Percentiles rank a stretch among this genome's conserved stretches.
Evolutionary conservation across 2,888 invertebrate species (phyloP).

Genomic region (Parnassius mnemosyne): DNA sequence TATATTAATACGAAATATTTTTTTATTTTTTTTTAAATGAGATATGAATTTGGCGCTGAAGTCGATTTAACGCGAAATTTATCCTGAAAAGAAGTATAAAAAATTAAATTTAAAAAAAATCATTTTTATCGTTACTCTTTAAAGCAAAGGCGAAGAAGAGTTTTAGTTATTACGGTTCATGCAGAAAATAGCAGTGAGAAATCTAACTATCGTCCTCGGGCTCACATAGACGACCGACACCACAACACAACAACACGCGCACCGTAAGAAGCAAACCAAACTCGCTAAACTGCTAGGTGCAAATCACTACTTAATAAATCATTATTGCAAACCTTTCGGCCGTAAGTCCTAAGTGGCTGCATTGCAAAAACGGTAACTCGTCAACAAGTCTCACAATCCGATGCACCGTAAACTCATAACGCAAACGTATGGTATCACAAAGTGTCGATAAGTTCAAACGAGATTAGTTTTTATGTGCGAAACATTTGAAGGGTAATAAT

Average conservation of each 20-base stretch:
- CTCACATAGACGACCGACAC: slow-evolving; percentile 7
- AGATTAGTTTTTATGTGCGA: not conserved
- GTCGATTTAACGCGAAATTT: too few relatives aligned
- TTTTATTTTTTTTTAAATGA: not conserved
- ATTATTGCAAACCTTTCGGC: slow-evolving; percentile 63
- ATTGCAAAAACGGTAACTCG: slow-evolving; percentile 64
- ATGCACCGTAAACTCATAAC: not conserved
- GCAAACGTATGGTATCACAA: not conserved
- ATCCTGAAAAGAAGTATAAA: too few relatives aligned
- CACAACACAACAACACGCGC: slow-evolving; percentile 20
- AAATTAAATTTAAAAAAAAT: too few relatives aligned
- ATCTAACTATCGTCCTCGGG: slow-evolving; percentile 2
- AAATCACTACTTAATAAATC: slow-evolving; percentile 40
- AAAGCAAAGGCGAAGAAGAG: too few relatives aligned
- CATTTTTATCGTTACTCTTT: too few relatives aligned
- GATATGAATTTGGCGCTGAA: too few relatives aligned
- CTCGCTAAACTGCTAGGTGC: slow-evolving; percentile 38
- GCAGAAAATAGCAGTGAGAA: slow-evolving; percentile 4
- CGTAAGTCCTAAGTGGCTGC: slow-evolving; percentile 78
- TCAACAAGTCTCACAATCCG: slow-evolving; percentile 34
- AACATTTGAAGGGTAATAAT: too few relatives aligned
- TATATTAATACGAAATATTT: not conserved
- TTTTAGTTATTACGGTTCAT: not conserved
- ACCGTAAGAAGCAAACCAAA: slow-evolving; percentile 34
- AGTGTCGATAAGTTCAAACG: slow-evolving; percentile 1